These are phyloP conservation scores for Cervus canadensis DNA, from an alignment of 2,113 vertebrate genomes.

Conservation along the genomic window DNA sequence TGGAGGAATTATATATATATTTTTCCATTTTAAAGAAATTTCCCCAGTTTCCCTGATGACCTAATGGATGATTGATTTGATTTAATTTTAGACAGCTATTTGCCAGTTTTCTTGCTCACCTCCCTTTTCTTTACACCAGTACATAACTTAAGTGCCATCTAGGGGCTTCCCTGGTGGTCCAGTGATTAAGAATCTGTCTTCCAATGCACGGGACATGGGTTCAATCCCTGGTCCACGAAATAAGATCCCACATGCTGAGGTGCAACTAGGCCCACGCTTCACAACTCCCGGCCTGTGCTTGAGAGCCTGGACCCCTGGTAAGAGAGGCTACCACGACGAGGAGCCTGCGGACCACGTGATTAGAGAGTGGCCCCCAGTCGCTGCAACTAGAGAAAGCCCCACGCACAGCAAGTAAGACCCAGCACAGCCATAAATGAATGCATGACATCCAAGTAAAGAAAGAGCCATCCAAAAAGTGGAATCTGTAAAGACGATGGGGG, in stretches of 20 bases:
- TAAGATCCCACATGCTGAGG: neutral
- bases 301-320: neutral
- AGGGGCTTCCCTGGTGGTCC: neutral
- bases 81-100: neutral
- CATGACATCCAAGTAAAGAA: neutral
- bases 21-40: neutral
- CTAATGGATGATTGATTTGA: neutral
- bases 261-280: neutral
- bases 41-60: neutral
- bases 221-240: neutral
- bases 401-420: neutral
- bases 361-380: neutral
- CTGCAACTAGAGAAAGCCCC: neutral
- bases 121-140: neutral
- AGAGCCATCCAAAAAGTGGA: neutral
- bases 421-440: neutral
- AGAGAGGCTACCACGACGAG: neutral
- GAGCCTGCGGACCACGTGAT: too few species aligned
- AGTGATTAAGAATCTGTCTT: neutral
- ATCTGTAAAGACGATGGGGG: neutral
- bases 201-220: neutral
- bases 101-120: neutral
- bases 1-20: neutral
- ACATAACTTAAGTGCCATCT: neutral
- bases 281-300: accelerated